Evolutionary conservation across 2,113 vertebrate genomes (phyloP).

Genomic region (Bos taurus): ARS-UCD2.0 NC_037330.1:31846501-31847000

Average conservation of each 20-base stretch:
- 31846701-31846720: constrained; percentile 23
- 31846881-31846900: neutral
- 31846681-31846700: constrained; percentile 28
- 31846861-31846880: constrained; percentile 22
- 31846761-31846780: constrained; percentile 52
- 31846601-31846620: neutral
- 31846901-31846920: neutral
- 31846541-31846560: constrained; percentile 3
- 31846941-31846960: neutral
- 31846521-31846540: constrained; percentile 37
- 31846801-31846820: constrained; percentile 91
- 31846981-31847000: neutral
- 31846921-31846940: neutral
- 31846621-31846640: neutral
- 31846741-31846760: neutral
- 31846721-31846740: neutral
- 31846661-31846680: neutral
- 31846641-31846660: neutral
- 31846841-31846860: constrained; percentile 86
- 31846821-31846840: constrained; percentile 95
- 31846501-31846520: constrained; percentile 20
- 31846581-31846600: constrained; percentile 11
- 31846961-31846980: neutral
- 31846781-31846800: constrained; percentile 83
- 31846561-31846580: constrained; percentile 20